phyloP scores from a whole-genome alignment of 1,140 invertebrate species.

The Heliconius himera region DNA sequence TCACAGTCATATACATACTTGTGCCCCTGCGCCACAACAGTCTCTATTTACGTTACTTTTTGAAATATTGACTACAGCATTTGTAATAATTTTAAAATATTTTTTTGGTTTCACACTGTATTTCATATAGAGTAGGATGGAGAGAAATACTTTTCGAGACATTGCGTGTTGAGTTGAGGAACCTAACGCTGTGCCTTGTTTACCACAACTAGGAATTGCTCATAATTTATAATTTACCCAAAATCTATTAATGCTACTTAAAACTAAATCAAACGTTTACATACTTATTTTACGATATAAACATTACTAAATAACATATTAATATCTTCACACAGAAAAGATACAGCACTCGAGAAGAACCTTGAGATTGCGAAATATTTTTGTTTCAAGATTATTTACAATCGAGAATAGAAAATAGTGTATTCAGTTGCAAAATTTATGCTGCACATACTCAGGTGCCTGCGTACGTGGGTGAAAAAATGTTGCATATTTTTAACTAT shows the following conservation, averaged over 20 bases:
- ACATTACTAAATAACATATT: conserved; percentile 3
- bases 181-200: too few relatives aligned
- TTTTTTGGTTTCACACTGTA: too few relatives aligned
- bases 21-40: too few relatives aligned
- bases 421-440: conserved; percentile 15
- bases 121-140: too few relatives aligned
- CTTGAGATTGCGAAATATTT: conserved; percentile 15
- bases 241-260: background rate
- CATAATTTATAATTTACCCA: too few relatives aligned
- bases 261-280: background rate
- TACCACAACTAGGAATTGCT: too few relatives aligned
- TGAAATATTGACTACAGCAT: too few relatives aligned
- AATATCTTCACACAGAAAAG: conserved; percentile 10
- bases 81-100: too few relatives aligned
- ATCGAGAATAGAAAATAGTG: conserved; percentile 20
- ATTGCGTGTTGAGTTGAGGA: too few relatives aligned
- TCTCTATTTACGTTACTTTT: too few relatives aligned
- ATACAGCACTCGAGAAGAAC: background rate
- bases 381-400: conserved; percentile 19
- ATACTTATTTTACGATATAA: background rate
- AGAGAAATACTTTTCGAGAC: too few relatives aligned
- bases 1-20: too few relatives aligned
- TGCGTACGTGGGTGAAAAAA: conserved; percentile 14
- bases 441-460: conserved; percentile 14
- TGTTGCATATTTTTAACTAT: conserved; percentile 15